These are phyloP conservation scores for Podarcis lilfordi DNA, from an alignment of 2,797 vertebrate genomes.

Conservation along the genomic window DNA sequence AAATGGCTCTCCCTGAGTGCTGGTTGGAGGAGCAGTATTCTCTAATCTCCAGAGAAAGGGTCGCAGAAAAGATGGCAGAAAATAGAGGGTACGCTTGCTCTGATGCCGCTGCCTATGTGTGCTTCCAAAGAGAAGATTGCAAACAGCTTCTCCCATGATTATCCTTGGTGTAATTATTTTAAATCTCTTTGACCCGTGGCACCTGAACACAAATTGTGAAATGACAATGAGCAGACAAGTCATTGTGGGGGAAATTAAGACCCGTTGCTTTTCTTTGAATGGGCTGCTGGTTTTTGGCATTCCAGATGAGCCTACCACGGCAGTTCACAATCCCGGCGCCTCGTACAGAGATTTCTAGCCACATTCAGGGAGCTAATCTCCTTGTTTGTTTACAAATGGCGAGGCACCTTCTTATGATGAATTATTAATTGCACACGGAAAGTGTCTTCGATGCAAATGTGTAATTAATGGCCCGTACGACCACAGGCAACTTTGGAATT, in stretches of 20 bases:
- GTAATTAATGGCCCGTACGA: slow-evolving; percentile 34
- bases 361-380: slow-evolving; percentile 16
- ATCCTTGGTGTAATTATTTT: slow-evolving; percentile 18
- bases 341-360: background rate
- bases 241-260: background rate
- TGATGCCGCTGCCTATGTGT: too few species aligned
- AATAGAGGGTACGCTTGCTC: background rate
- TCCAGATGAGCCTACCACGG: background rate
- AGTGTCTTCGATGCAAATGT: slow-evolving; percentile 39
- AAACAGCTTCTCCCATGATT: background rate
- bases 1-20: too few species aligned
- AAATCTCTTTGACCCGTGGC: slow-evolving; percentile 22
- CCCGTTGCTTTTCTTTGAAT: slow-evolving; percentile 2
- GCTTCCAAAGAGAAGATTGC: background rate
- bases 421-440: slow-evolving; percentile 30
- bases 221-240: background rate
- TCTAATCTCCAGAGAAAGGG: too few species aligned
- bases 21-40: too few species aligned
- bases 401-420: slow-evolving; percentile 17
- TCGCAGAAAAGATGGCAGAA: too few species aligned
- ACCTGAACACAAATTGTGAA: background rate
- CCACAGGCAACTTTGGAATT: background rate
- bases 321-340: background rate
- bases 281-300: background rate
- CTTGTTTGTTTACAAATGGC: slow-evolving; percentile 31